Evolutionary conservation across 2,888 invertebrate genomes (phyloP).

Genomic region (Hypena proboscidalis): DNA sequence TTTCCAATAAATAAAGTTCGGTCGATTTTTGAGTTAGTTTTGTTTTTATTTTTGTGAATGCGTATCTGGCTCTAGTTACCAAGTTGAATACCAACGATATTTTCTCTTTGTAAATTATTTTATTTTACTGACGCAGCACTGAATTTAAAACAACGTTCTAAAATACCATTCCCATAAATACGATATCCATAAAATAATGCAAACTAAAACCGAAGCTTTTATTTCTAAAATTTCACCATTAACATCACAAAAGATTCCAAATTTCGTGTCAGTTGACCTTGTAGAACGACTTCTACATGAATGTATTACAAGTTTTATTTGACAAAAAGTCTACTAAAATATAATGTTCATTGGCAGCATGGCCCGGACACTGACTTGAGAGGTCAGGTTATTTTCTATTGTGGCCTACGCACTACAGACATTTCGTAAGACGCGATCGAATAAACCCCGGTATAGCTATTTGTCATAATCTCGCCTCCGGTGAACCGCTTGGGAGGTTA

Average conservation of each 20-base stretch:
- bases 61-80: too few species aligned
- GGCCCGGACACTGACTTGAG: slow-evolving; percentile 32
- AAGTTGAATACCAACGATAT: too few species aligned
- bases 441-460: slow-evolving; percentile 25
- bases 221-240: slow-evolving; percentile 3
- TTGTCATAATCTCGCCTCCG: slow-evolving; percentile 43
- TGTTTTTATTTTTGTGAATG: background rate
- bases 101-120: too few species aligned
- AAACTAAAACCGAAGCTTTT: background rate
- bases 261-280: slow-evolving; percentile 29
- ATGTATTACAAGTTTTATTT: slow-evolving; percentile 41
- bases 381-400: slow-evolving; percentile 36
- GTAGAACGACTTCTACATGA: slow-evolving; percentile 24
- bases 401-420: slow-evolving; percentile 42
- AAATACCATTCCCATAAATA: background rate
- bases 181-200: background rate
- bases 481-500: slow-evolving; percentile 22
- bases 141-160: background rate
- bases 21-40: slow-evolving; percentile 8
- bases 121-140: too few species aligned
- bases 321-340: slow-evolving; percentile 37
- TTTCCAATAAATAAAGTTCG: slow-evolving; percentile 25
- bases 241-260: slow-evolving; percentile 3
- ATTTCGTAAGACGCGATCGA: slow-evolving; percentile 27
- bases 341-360: slow-evolving; percentile 40